These are phyloP conservation scores for Centroberyx gerrardi DNA, from an alignment of 2,797 vertebrate species.

Conservation along the genomic window DNA sequence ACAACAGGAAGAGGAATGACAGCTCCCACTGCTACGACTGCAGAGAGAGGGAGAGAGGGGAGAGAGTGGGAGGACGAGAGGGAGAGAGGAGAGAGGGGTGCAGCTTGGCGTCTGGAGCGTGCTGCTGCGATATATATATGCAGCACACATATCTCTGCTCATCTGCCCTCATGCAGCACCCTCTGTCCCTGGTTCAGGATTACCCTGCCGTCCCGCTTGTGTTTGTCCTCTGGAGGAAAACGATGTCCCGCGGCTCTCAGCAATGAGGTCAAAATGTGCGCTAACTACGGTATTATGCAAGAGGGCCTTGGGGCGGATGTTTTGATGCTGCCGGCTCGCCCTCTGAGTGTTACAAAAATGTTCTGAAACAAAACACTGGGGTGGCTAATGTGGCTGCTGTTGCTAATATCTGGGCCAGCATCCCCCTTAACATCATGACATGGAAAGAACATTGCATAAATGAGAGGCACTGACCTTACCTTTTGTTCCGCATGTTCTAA, in stretches of 20 bases:
- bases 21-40: conserved; percentile 59
- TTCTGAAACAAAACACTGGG: conserved; percentile 8
- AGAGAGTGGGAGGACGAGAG: conserved; percentile 18
- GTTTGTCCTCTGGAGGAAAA: conserved; percentile 37
- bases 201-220: not conserved
- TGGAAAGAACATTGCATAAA: conserved; percentile 46
- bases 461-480: conserved; percentile 37
- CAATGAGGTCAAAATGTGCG: conserved; percentile 34
- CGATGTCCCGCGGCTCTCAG: conserved; percentile 36
- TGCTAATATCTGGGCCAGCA: conserved; percentile 53
- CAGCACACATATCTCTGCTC: not conserved
- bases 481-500: conserved; percentile 36
- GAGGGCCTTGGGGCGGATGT: conserved; percentile 40
- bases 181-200: not conserved
- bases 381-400: conserved; percentile 29
- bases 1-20: conserved; percentile 74
- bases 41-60: conserved; percentile 39
- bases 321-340: conserved; percentile 42
- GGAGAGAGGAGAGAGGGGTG: not conserved
- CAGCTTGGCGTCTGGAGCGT: not conserved
- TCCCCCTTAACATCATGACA: conserved; percentile 44
- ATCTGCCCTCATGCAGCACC: not conserved
- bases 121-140: not conserved
- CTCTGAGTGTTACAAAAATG: conserved; percentile 12
- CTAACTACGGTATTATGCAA: conserved; percentile 59